phyloP scores from a whole-genome alignment of 2,113 vertebrate genomes.

The Pycnonotus jocosus region DNA sequence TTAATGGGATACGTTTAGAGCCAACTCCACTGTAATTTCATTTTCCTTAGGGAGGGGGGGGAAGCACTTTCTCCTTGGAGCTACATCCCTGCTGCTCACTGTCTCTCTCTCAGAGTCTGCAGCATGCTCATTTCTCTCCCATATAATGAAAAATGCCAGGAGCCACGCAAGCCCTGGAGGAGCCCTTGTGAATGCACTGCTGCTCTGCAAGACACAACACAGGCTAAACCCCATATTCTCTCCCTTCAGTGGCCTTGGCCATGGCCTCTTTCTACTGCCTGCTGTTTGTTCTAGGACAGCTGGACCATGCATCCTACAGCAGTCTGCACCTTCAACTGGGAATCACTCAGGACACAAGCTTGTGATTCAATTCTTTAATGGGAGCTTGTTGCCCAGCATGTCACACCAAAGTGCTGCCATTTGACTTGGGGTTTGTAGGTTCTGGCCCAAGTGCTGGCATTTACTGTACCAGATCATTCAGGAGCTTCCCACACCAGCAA shows the following conservation, averaged over 20 bases:
- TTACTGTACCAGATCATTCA: neutral
- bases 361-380: neutral
- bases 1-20: constrained; percentile 45
- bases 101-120: neutral
- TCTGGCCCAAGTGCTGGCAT: neutral
- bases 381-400: rapidly evolving
- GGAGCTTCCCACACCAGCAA: neutral
- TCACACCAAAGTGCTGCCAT: rapidly evolving
- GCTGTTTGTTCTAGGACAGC: neutral
- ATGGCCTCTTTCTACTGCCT: neutral
- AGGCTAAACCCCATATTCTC: neutral
- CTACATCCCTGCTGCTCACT: neutral
- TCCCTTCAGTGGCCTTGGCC: neutral
- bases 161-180: neutral
- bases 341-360: neutral
- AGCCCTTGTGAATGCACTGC: neutral
- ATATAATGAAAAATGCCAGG: neutral
- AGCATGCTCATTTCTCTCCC: neutral
- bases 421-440: neutral
- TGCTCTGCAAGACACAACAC: neutral
- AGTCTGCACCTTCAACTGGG: neutral
- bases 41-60: constrained; percentile 24
- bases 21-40: constrained; percentile 38
- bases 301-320: neutral
- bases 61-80: neutral